Evolutionary conservation across 2,797 vertebrate species (phyloP), one percentile per base, ranked within the genome.

Genomic region (Danio choprae): DNA sequence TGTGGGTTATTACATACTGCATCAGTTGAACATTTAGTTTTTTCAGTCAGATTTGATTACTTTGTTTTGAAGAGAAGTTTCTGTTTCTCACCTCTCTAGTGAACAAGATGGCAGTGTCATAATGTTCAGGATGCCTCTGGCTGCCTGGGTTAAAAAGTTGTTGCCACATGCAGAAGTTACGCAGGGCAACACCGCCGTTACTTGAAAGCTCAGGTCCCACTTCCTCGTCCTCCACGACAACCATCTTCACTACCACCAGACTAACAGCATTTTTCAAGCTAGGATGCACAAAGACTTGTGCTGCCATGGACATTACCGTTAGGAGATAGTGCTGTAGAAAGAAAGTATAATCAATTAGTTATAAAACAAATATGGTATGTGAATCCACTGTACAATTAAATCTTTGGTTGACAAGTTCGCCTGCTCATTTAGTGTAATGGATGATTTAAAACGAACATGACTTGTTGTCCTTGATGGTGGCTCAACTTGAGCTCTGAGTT

Each of bases 101-200:
- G 89, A 99, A 96, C 63, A 99, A 93, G 80, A 99, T 90, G 56
- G 98, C 98, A 0, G 97, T 98, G 90, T 99, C 98, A 0, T 95
- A 99, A 88, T 99, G 98, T 85, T 97, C 96, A 0, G 95, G 94
- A 74, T 98, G 94, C n/a, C 97, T 91, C 86, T 97, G 96, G 0
- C 96, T 98, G 0, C 89, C 86, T 0, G 95, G 94, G 86, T 98
- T 99, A 90, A 97, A 95, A n/a, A 51, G 87, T 77, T 95, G 95
- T 85, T 99, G 98, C 98, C 98, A 99, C 82, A 84, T 93, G 86
- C 97, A 99, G 93, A 99, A 99, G 91, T 95, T 98, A 7, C 97
- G 93, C 15, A 99, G 92, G 0, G 95, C 94, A 48, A 98, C 92
- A 0, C 95, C 96, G 0, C 96, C 97, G 0, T 98, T 99, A 89